These are phyloP conservation scores for Erebia palarica DNA, from an alignment of 2,888 invertebrate species.

Conservation along the genomic window DNA sequence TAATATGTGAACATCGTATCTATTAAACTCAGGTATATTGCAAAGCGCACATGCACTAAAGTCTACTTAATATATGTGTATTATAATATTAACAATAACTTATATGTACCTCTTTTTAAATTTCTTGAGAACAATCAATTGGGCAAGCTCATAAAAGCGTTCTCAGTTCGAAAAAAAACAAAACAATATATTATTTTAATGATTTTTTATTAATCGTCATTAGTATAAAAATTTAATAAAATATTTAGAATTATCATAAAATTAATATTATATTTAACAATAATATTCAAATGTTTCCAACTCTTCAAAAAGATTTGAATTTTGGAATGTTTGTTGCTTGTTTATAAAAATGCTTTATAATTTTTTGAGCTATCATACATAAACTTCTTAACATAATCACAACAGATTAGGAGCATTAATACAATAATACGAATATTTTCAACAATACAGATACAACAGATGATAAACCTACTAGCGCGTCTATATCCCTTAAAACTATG, in stretches of 20 bases:
- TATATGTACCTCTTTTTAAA: too few relatives aligned
- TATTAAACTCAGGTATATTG: too few relatives aligned
- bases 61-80: too few relatives aligned
- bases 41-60: too few relatives aligned
- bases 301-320: too few relatives aligned
- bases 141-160: too few relatives aligned
- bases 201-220: constrained; percentile 11
- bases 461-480: constrained; percentile 16
- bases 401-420: not conserved
- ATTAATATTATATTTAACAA: too few relatives aligned
- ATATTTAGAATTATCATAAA: not conserved
- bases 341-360: not conserved
- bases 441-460: not conserved
- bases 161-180: not conserved
- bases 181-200: not conserved
- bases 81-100: too few relatives aligned
- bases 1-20: too few relatives aligned
- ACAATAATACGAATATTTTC: not conserved
- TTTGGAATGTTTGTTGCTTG: too few relatives aligned
- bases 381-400: not conserved
- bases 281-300: too few relatives aligned
- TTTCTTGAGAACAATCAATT: too few relatives aligned
- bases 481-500: constrained; percentile 12
- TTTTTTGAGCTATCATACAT: not conserved
- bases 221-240: constrained; percentile 7